Percentiles rank a stretch among this genome's conserved stretches.
Conservation (phyloP, 1,140 invertebrate genomes). For the Drosophila bocki region DNA sequence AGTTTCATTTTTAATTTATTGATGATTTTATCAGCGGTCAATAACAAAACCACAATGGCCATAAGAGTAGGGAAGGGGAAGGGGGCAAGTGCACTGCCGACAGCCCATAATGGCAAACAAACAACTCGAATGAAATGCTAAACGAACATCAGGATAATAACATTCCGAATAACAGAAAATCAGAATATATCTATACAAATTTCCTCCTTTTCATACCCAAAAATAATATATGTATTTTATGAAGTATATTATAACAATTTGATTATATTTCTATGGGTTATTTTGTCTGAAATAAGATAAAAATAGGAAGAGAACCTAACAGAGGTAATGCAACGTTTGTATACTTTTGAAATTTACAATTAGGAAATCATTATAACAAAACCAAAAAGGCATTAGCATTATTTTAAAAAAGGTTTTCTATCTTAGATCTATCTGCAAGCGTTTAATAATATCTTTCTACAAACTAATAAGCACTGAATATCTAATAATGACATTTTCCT, state of each 20-base stretch:
- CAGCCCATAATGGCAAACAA: slow-evolving; percentile 45
- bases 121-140: slow-evolving; percentile 33
- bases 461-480: too few relatives aligned
- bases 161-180: slow-evolving; percentile 17
- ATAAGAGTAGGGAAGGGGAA: neutral
- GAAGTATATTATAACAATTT: neutral
- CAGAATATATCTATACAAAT: neutral
- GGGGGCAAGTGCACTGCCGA: slow-evolving; percentile 2
- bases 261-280: neutral
- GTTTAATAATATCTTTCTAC: too few relatives aligned
- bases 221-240: neutral
- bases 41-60: slow-evolving; percentile 65
- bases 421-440: too few relatives aligned
- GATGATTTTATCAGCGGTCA: slow-evolving; percentile 70
- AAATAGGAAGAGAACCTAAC: too few relatives aligned
- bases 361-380: too few relatives aligned
- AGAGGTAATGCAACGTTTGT: too few relatives aligned
- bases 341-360: too few relatives aligned
- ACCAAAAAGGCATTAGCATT: too few relatives aligned
- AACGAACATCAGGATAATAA: slow-evolving; percentile 38
- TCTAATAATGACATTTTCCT: neutral
- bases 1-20: slow-evolving; percentile 74
- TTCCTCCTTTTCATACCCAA: neutral
- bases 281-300: too few relatives aligned
- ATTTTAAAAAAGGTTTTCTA: too few relatives aligned